These are phyloP conservation scores for Anoura caudifer DNA, from an alignment of 2,113 vertebrate genomes.

Conservation along the genomic window DNA sequence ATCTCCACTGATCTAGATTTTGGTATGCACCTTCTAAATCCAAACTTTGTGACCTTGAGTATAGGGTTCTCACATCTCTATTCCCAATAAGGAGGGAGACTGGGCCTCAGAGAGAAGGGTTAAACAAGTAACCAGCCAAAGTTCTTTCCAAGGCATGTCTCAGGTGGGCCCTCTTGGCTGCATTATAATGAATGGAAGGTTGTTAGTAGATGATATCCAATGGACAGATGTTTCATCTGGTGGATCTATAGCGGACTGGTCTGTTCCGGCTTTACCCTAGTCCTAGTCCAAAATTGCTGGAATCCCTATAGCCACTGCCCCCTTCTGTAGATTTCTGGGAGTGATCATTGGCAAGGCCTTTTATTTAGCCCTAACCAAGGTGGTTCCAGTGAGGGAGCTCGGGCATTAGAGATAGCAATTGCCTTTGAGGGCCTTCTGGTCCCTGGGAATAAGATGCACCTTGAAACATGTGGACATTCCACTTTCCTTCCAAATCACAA, in stretches of 20 bases:
- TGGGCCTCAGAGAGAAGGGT: background rate
- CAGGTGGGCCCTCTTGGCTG: too few relatives aligned
- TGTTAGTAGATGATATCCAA: background rate
- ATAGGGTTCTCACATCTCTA: background rate
- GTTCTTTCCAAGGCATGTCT: background rate
- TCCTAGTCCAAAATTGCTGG: background rate
- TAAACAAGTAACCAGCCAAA: background rate
- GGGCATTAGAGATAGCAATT: too few relatives aligned
- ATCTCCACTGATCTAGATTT: background rate
- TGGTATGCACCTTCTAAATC: background rate
- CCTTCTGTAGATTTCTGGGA: background rate
- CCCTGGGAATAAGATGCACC: background rate
- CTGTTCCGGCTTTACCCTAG: background rate
- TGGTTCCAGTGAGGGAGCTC: background rate
- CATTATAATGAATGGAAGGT: background rate
- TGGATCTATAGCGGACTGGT: too few relatives aligned
- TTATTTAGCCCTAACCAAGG: background rate
- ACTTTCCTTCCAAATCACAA: background rate
- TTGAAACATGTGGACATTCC: background rate
- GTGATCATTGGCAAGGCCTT: background rate
- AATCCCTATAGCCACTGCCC: fast-evolving
- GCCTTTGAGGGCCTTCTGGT: background rate
- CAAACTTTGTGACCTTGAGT: background rate
- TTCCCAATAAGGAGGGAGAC: background rate
- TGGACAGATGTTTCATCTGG: background rate